Base-by-base conservation (phyloP, 1,140 invertebrate species). In the Pomacea maculata region DNA sequence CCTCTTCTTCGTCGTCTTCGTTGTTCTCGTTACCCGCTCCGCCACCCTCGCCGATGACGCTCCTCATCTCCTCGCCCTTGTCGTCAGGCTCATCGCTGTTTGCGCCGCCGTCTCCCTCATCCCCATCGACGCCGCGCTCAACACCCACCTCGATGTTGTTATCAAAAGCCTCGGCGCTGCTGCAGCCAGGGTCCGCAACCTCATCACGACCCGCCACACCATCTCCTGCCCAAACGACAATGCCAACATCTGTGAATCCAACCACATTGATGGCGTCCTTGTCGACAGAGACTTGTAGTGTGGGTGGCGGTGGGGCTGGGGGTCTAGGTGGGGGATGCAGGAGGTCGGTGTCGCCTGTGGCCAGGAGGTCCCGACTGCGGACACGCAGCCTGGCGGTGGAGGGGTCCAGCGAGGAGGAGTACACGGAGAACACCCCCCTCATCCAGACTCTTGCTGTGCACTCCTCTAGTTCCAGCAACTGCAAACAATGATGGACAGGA, bases 401-500 rank as follows among this genome's bases (percentile, higher is more conserved):
- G 54, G 77, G 68, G 52, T 78, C 77, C 10, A 78, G 77, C 29
- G 77, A 78, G 9, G 77, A 78, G 10, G 77, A 78, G 52, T 65
- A 78, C 65, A 71, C 77, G 19, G 77, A 78, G 52, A 55, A 70
- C 67, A 78, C 77, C 19, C 77, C 77, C 29, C 77, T 78, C 67
- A 78, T 78, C 11, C 77, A 78, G 52, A 70, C 52, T 10, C 65
- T 45, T 4, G 19, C 25, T 21, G 57, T 61, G 57, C 57, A 61
- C 15, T 61, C 57, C 3, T 61, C 57, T 2, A 61, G 57, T 3
- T 14, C 57, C 57, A 14, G 57, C 57, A 61, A 17, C 57, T 14
- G 11, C 57, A 61, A 61, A 9, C 57, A 4, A 61, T 17, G 15
- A 17, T 61, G 57, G 15, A 11, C 11, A 6, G 8, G 57, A 45